Evolutionary conservation across 2,888 invertebrate genomes (phyloP).

Genomic region (Invenusta paracnida): DNA sequence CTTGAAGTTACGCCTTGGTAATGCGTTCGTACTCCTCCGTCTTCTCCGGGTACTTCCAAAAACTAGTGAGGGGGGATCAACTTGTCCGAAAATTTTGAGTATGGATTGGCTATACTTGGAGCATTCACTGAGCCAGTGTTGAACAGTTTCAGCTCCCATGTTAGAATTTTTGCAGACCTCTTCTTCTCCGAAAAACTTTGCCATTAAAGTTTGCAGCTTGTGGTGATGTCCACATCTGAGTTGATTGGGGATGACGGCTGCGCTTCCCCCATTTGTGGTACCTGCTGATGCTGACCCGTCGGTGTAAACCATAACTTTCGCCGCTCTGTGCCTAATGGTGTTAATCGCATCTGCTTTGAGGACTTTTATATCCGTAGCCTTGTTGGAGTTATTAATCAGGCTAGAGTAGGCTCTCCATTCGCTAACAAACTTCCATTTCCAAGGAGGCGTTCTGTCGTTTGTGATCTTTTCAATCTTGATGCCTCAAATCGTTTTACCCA

Average conservation of each 20-base stretch:
- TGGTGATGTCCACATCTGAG: slow-evolving; percentile 10
- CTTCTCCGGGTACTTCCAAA: background rate
- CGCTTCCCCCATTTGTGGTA: background rate
- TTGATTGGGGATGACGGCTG: background rate
- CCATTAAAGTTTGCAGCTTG: background rate
- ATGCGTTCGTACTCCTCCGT: background rate
- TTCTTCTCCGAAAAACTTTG: background rate
- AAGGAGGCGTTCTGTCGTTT: background rate
- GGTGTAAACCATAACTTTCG: background rate
- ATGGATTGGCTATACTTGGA: background rate
- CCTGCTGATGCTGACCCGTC: background rate
- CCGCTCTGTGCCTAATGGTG: background rate
- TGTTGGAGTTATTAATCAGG: background rate
- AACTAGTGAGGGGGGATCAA: slow-evolving; percentile 4
- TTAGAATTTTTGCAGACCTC: background rate
- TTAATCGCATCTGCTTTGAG: background rate
- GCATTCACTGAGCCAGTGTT: slow-evolving; percentile 5
- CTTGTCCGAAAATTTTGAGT: background rate
- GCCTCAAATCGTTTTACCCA: background rate
- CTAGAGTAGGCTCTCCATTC: no score
- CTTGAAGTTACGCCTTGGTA: background rate
- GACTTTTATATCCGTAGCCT: background rate
- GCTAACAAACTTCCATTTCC: background rate
- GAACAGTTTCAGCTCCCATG: background rate
- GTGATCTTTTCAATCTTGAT: background rate